Conservation (phyloP, 92 coral and sea anemone genomes). For the Porites evermanni region DNA sequence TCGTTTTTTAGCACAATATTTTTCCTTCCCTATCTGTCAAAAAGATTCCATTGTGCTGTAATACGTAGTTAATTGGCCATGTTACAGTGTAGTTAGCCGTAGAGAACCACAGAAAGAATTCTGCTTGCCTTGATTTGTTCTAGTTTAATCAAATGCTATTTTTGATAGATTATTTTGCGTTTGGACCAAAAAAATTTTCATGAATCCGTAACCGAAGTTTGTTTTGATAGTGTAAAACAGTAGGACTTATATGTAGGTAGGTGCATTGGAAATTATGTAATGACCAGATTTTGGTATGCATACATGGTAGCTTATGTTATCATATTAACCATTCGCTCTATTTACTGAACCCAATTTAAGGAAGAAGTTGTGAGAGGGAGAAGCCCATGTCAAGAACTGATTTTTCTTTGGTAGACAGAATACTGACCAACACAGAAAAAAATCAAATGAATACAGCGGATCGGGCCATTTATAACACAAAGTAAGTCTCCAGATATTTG, state of each 20-base stretch:
- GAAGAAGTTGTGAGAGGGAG: conserved; percentile 23
- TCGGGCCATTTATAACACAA: conserved; percentile 56
- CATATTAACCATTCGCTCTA: neutral
- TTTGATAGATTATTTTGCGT: neutral
- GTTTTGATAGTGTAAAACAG: neutral
- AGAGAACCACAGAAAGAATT: conserved; percentile 25
- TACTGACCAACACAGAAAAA: conserved; percentile 51
- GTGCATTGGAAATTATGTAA: neutral
- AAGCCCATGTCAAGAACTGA: conserved; percentile 45
- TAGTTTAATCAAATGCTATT: conserved; percentile 22
- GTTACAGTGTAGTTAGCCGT: conserved; percentile 3
- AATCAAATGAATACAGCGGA: conserved; percentile 45
- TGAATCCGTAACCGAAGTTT: neutral
- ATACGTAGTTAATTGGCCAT: conserved; percentile 2
- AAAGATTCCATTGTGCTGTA: neutral
- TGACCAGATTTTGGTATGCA: neutral
- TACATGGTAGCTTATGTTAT: neutral
- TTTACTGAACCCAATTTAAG: conserved; percentile 24
- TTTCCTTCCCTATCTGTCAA: neutral
- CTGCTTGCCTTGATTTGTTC: conserved; percentile 30
- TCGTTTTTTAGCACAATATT: neutral
- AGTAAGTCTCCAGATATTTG: conserved; percentile 53
- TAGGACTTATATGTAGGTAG: neutral
- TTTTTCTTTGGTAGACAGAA: conserved; percentile 50
- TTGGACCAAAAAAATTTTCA: neutral